Evolutionary conservation across 2,888 invertebrate species (phyloP), one percentile per base, ranked within the genome.

Genomic region (Ypsolopha sequella): DNA sequence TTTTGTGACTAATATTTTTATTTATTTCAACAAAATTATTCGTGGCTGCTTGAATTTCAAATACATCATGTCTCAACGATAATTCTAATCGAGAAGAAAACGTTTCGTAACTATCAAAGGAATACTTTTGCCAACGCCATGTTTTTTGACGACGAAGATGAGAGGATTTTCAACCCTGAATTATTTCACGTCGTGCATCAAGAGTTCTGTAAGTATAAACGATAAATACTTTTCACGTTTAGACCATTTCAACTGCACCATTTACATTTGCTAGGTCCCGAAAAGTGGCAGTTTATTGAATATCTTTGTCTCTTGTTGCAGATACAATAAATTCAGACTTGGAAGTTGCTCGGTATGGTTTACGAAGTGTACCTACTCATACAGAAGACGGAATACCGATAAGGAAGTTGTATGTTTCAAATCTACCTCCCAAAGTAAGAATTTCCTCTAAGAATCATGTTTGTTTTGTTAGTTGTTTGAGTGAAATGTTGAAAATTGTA

Each of bases 301-400:
- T 43, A 35, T 50, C 53, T 56, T 51, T 48, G 77, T 78, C 51
- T 78, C 51, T 24, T 24, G 24, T 24, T 24, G 24, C 65, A 82
- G 81, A 71, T 70, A 62, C 71, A 10, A 58, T 76, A 43, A 66
- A 66, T 60, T 65, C 78, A 44, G 72, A 69, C 62, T 61, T 75
- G 47, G 72, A 76, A 52, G 60, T 65, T 36, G 58, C 69, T 53
- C 68, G 67, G 9, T 75, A 68, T 53, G 66, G 65, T 41, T 55
- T 73, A 54, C 65, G 73, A 62, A 76, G 66, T 65, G 71, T 76
- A 56, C 85, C 86, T 52, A 86, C 85, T 55, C 84, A 85, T 56
- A 89, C 88, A 38, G 84, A 87, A 70, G 88, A 90, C 70, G 88
- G 88, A 53, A 85, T 88, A 64, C 89, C 88, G 13, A 88, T 90